Percentiles rank a stretch among this genome's conserved stretches.
phyloP scores from a whole-genome alignment of 2,888 invertebrate species.

The Spatulosminthurus flaviceps region DNA sequence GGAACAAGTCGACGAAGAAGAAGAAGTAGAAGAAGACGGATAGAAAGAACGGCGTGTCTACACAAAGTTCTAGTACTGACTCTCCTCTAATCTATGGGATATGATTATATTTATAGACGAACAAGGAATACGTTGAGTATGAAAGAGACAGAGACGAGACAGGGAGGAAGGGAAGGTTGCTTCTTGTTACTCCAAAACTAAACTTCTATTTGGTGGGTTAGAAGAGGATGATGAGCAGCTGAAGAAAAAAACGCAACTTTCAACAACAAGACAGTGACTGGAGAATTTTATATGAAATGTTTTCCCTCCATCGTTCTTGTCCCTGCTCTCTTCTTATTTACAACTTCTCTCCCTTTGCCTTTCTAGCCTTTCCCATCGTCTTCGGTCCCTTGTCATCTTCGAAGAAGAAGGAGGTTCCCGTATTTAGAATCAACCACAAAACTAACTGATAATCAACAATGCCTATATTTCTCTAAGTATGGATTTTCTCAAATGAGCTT shows the following conservation, averaged over 20 bases:
- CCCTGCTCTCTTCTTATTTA: constrained; percentile 11
- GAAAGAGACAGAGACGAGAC: constrained; percentile 12
- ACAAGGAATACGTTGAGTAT: constrained; percentile 6
- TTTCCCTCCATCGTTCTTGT: too few species aligned
- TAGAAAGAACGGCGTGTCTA: constrained; percentile 9
- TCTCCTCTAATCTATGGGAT: constrained; percentile 11
- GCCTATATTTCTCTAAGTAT: too few species aligned
- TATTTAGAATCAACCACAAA: background rate
- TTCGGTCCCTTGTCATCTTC: constrained; percentile 4
- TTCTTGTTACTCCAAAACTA: background rate
- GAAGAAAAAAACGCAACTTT: constrained; percentile 3
- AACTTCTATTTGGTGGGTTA: background rate
- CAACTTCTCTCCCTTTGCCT: background rate
- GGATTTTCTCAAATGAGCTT: background rate
- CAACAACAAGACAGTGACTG: constrained; percentile 35
- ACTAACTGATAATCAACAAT: background rate
- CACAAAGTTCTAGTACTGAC: background rate
- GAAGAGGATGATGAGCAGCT: background rate
- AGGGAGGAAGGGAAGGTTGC: background rate
- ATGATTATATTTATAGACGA: constrained; percentile 18
- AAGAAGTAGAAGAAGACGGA: constrained; percentile 3
- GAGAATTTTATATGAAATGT: constrained; percentile 43
- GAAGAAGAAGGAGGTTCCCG: background rate
- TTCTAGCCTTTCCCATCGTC: background rate
- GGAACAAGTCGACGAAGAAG: constrained; percentile 11